phyloP scores from a whole-genome alignment of 2,113 vertebrate genomes.

The Trochalopteron elliotii region DNA sequence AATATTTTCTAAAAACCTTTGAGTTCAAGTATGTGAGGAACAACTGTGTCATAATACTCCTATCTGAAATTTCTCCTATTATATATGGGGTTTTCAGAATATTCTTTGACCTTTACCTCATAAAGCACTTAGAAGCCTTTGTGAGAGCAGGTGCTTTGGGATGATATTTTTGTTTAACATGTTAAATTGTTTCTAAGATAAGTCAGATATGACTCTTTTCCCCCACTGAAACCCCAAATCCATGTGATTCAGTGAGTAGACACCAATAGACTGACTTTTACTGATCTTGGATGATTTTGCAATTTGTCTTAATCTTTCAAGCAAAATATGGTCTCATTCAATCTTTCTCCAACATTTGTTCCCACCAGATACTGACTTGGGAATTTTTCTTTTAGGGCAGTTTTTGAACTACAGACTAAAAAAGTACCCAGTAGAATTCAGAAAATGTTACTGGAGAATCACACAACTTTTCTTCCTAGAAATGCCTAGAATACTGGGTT shows the following conservation, averaged over 20 bases:
- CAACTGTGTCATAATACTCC: not conserved
- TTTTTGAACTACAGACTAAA: not conserved
- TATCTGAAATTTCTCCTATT: not conserved
- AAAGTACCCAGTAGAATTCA: not conserved
- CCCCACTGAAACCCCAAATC: not conserved
- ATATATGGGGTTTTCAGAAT: not conserved
- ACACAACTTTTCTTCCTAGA: not conserved
- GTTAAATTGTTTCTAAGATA: not conserved
- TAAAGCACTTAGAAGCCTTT: not conserved
- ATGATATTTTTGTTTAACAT: not conserved
- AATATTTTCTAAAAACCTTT: not conserved
- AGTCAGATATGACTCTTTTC: not conserved
- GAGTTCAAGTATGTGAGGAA: not conserved
- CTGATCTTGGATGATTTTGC: not conserved
- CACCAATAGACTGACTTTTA: not conserved
- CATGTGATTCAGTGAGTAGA: not conserved
- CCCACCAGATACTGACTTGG: not conserved
- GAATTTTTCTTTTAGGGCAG: not conserved
- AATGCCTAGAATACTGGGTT: not conserved
- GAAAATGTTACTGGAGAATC: not conserved
- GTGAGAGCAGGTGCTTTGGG: not conserved
- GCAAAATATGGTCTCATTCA: not conserved
- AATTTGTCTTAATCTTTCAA: not conserved
- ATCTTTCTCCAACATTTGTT: not conserved
- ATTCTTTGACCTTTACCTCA: not conserved